Evolutionary conservation across 2,888 invertebrate species (phyloP), one percentile per base, ranked within the genome.

Genomic region (Rhodophaea formosa): DNA sequence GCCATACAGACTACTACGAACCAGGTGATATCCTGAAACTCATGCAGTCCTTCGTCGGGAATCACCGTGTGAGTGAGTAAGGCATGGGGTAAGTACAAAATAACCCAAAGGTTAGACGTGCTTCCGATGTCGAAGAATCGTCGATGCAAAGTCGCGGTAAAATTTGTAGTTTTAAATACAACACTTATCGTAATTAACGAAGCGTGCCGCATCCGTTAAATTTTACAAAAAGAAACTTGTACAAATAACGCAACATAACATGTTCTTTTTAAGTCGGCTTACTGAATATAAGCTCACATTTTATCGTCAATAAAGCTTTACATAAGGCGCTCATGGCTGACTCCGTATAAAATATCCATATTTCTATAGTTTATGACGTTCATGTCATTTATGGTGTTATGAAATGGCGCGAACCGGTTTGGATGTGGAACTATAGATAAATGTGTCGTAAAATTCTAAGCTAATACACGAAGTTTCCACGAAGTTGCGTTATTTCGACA

Each of bases 341-440:
- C 3, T 43, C n/a, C 5, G 58, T 39, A 61, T 62, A 65, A 63
- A 62, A 60, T 56, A 12, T 23, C 53, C 59, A 63, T 62, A 58
- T 62, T 59, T 63, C 53, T 56, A 53, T 59, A 59, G 56, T 58
- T 62, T 60, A 62, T 58, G 46, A 30, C 47, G 43, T 39, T 52
- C 23, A 16, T 53, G 42, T 29, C 43, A 14, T 53, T 53, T 43
- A 53, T 43, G 14, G 29, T 23, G 43, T 54, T 54, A n/a, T 7
- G 44, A 53, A 29, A 44, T 44, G 14, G 10, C 8, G 44, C 29
- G 16, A 49, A 15, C 14, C 3, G 15, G 12, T 49, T 15, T 49
- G 32, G 8, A n/a, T 39, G 39, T 39, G 12, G n/a, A 39, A 12
- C 39, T 39, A 29, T n/a, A 15, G 23, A 23, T 23, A 23, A 46